Evolutionary conservation across 2,888 invertebrate genomes (phyloP).

Genomic region (Pachymerium ferrugineum): DNA sequence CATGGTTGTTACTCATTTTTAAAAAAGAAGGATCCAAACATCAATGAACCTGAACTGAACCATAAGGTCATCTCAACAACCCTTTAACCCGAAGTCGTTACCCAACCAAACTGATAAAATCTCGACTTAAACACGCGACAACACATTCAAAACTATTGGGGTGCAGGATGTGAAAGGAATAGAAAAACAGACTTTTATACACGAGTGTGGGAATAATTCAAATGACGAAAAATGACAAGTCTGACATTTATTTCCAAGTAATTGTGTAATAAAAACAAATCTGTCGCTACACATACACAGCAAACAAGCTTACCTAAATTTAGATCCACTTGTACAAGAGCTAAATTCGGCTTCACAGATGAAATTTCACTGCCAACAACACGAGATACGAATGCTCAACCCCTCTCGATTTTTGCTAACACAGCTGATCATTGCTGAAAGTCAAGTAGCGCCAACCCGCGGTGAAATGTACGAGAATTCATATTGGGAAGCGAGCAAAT

Average conservation of each 20-base stretch:
- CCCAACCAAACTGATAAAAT: no score
- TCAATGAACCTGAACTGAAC: not conserved
- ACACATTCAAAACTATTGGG: no score
- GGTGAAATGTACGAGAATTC: not conserved
- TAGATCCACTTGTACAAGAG: not conserved
- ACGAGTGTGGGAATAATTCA: no score
- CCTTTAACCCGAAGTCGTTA: not conserved
- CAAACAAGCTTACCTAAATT: constrained; percentile 7
- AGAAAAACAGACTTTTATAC: no score
- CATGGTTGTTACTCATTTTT: no score
- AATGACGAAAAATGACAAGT: not conserved
- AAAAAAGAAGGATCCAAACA: not conserved
- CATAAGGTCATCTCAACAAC: not conserved
- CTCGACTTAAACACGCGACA: no score
- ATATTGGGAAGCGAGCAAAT: not conserved
- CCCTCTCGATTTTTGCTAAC: not conserved
- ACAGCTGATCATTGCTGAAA: constrained; percentile 23
- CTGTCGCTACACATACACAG: not conserved
- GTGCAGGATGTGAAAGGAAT: no score
- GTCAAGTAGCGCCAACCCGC: not conserved
- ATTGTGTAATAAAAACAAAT: not conserved
- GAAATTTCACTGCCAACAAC: constrained; percentile 23
- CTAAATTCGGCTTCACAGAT: not conserved
- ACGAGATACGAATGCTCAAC: not conserved
- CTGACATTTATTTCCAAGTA: no score